These are phyloP conservation scores for Condylostylus longicornis DNA, from an alignment of 1,140 invertebrate genomes.

Conservation along the genomic window DNA sequence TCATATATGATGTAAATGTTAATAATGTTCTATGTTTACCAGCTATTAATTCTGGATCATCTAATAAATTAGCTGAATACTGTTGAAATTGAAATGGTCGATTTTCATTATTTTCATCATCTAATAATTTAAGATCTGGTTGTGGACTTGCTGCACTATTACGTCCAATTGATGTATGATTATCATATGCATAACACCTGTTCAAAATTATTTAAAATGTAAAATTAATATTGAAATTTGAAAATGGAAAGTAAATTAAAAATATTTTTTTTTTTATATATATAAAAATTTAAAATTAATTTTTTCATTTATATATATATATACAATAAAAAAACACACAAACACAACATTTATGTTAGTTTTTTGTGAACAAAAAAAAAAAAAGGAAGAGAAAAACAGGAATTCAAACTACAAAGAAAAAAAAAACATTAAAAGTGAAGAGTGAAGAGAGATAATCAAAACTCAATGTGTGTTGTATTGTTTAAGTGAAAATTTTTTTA, in stretches of 20 bases:
- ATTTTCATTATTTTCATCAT: conserved; percentile 23
- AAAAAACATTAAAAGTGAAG: too few relatives aligned
- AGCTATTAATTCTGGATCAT: conserved; percentile 88
- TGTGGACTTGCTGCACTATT: conserved; percentile 26
- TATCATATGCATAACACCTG: conserved; percentile 66
- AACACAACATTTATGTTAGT: too few relatives aligned
- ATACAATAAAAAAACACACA: too few relatives aligned
- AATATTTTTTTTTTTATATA: conserved; percentile 9
- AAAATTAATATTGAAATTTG: conserved; percentile 22
- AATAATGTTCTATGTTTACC: conserved; percentile 86
- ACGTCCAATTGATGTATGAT: conserved; percentile 40
- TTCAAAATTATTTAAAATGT: conserved; percentile 9
- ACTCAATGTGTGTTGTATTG: too few relatives aligned
- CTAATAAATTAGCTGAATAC: conserved; percentile 78
- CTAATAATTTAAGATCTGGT: conserved; percentile 27
- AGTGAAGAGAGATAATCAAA: too few relatives aligned
- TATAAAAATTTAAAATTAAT: conserved; percentile 27
- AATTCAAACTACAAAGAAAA: too few relatives aligned
- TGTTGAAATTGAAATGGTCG: conserved; percentile 28
- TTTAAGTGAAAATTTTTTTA: too few relatives aligned
- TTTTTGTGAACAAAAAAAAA: too few relatives aligned
- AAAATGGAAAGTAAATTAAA: conserved; percentile 24
- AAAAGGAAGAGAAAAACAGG: too few relatives aligned
- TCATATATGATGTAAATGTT: conserved; percentile 92
- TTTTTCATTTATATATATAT: too few relatives aligned